Conservation (phyloP, 92 coral and sea anemone species). For the Phenganax stokvisi region DNA sequence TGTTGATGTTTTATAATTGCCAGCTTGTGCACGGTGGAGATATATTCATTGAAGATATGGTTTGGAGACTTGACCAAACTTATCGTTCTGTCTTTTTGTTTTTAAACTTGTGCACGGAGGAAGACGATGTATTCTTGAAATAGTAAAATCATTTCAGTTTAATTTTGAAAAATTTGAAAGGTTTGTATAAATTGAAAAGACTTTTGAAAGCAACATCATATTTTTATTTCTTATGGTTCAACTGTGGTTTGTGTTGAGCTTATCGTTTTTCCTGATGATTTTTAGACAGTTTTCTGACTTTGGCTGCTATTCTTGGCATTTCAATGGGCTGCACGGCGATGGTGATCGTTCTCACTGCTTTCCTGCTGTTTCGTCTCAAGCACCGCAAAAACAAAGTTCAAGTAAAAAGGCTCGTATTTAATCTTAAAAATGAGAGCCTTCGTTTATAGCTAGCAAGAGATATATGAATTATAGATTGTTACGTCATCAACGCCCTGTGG, state of each 20-base stretch:
- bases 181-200: too few relatives aligned
- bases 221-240: not conserved
- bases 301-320: slow-evolving; percentile 30
- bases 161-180: too few relatives aligned
- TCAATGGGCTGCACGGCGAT: slow-evolving; percentile 35
- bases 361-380: slow-evolving; percentile 18
- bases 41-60: too few relatives aligned
- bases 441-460: not conserved
- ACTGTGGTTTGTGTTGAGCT: not conserved
- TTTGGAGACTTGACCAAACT: too few relatives aligned
- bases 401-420: slow-evolving; percentile 24
- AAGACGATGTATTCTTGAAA: too few relatives aligned
- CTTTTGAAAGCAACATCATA: not conserved
- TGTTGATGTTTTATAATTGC: too few relatives aligned
- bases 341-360: slow-evolving; percentile 6
- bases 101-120: too few relatives aligned
- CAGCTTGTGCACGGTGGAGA: too few relatives aligned
- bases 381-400: slow-evolving; percentile 30
- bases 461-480: not conserved
- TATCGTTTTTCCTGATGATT: not conserved
- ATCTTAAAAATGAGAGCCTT: not conserved
- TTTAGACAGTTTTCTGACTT: slow-evolving; percentile 33
- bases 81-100: too few relatives aligned
- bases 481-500: too few relatives aligned
- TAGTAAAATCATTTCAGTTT: too few relatives aligned